A percentile compares a stretch with the other conserved stretches of the same genome.
phyloP scores from a whole-genome alignment of 2,888 invertebrate genomes.

The Caenorhabditis wallacei region DNA sequence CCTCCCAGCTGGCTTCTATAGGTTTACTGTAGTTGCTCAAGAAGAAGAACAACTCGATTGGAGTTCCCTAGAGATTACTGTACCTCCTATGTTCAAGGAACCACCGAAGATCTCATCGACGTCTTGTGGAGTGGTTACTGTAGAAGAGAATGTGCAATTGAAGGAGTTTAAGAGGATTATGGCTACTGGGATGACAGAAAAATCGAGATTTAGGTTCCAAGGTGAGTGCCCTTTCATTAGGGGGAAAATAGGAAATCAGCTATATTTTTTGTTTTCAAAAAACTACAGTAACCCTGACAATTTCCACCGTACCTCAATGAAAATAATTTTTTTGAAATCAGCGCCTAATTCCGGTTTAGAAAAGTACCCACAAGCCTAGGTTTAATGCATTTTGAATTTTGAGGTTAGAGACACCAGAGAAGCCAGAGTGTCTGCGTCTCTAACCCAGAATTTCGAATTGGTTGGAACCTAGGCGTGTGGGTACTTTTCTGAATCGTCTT shows the following conservation, averaged over 20 bases:
- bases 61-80: constrained; percentile 22
- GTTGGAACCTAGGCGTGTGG: too few species aligned
- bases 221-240: constrained; percentile 51
- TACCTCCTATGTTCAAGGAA: constrained; percentile 1
- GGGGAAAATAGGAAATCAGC: too few species aligned
- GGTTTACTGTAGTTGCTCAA: constrained; percentile 45
- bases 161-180: constrained; percentile 72
- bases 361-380: too few species aligned
- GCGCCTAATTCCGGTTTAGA: too few species aligned
- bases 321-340: too few species aligned
- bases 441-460: too few species aligned
- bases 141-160: constrained; percentile 74
- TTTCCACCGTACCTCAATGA: too few species aligned
- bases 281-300: not conserved
- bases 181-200: constrained; percentile 60
- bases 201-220: constrained; percentile 68
- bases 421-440: too few species aligned
- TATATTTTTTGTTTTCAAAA: too few species aligned
- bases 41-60: constrained; percentile 20
- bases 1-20: not conserved
- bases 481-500: too few species aligned
- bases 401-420: too few species aligned
- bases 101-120: constrained; percentile 72
- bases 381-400: too few species aligned
- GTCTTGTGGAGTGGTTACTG: constrained; percentile 76